These are phyloP conservation scores for Molossus alvarezi DNA, from an alignment of 2,797 vertebrate genomes.

Conservation along the genomic window DNA sequence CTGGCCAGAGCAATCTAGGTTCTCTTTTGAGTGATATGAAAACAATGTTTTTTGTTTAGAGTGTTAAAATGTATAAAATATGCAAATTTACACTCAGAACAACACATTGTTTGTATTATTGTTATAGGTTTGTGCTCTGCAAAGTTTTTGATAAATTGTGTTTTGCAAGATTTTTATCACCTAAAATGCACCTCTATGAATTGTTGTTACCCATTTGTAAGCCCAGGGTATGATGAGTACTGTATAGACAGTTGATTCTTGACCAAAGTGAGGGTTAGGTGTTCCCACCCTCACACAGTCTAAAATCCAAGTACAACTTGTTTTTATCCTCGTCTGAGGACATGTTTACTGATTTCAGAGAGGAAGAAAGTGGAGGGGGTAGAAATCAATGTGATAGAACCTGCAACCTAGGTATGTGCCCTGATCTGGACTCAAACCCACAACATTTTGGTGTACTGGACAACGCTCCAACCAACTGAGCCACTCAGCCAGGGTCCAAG, in stretches of 20 bases:
- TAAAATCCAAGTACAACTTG: not conserved
- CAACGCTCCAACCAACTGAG: not conserved
- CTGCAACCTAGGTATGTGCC: not conserved
- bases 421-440: not conserved
- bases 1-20: not conserved
- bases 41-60: not conserved
- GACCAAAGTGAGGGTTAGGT: not conserved
- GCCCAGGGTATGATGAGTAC: not conserved
- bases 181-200: not conserved
- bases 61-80: not conserved
- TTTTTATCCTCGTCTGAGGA: not conserved
- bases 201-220: not conserved
- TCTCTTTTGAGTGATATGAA: not conserved
- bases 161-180: conserved; percentile 19
- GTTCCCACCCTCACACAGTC: not conserved
- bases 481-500: not conserved
- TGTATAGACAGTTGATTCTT: not conserved
- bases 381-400: not conserved
- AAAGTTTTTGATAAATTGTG: not conserved
- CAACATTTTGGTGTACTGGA: not conserved
- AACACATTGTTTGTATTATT: not conserved
- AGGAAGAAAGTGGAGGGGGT: not conserved
- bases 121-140: not conserved
- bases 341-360: not conserved
- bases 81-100: not conserved